These are phyloP conservation scores for Diplodus sargus DNA, from an alignment of 2,797 vertebrate species.

Conservation along the genomic window DNA sequence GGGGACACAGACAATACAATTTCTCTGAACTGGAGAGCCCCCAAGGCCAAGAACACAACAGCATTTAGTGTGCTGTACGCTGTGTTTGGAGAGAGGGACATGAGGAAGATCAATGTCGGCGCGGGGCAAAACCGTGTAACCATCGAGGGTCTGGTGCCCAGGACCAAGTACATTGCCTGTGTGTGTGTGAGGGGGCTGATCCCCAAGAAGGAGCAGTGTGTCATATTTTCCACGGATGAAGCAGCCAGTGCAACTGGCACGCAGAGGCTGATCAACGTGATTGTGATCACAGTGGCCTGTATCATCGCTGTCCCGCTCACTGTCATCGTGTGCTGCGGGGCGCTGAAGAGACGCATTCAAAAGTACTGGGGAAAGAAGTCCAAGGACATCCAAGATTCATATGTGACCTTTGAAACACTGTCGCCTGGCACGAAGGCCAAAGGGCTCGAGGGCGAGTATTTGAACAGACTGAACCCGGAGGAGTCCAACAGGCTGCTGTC, in stretches of 20 bases:
- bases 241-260: conserved; percentile 92
- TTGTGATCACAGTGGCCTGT: conserved; percentile 95
- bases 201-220: conserved; percentile 95
- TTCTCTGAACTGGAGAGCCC: conserved; percentile 93
- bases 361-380: conserved; percentile 88
- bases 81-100: conserved; percentile 92
- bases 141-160: conserved; percentile 91
- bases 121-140: conserved; percentile 91
- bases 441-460: conserved; percentile 88
- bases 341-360: conserved; percentile 92
- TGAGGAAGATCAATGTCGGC: conserved; percentile 90
- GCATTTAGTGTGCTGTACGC: conserved; percentile 93
- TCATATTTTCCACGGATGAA: conserved; percentile 97
- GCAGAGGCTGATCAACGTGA: conserved; percentile 95
- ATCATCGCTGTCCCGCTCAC: conserved; percentile 95
- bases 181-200: conserved; percentile 92
- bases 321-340: conserved; percentile 93
- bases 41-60: conserved; percentile 89
- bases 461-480: conserved; percentile 89
- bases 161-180: conserved; percentile 96
- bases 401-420: conserved; percentile 93
- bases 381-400: conserved; percentile 91
- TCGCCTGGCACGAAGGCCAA: conserved; percentile 86
- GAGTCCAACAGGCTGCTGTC: conserved; percentile 95
- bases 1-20: conserved; percentile 95